Base-by-base conservation (phyloP, 2,113 vertebrate species). In the Salvelinus alpinus region DNA sequence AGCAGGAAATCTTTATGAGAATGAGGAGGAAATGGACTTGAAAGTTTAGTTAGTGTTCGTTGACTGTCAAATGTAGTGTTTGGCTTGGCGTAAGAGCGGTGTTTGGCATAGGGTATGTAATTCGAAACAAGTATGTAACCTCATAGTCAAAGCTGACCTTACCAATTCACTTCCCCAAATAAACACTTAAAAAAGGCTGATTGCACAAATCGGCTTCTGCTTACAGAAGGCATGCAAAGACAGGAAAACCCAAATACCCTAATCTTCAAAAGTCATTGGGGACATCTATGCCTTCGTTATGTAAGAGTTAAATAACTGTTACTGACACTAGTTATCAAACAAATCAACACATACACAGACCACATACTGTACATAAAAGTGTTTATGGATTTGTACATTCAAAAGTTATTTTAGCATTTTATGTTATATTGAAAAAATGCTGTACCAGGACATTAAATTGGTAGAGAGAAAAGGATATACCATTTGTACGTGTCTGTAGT, bases 11-110 rank as follows among this genome's bases (percentile, higher is more conserved):
- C 82, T 80, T 83, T 85, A 86, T 57, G 78, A 80, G 80, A 76
- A 77, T 51, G 77, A 80, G 71, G 64, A 86, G 85, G 84, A 86
- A 87, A 89, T 73, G 54, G 82, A 82, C 78, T 67, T 85, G 84
- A 75, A 87, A 82, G 89, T 87, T 65, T 69, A 88, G 84, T 84
- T 80, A 70, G 84, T 82, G 67, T 82, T 85, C 77, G 77, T 73
- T 48, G 71, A 88, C 81, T 82, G 81, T 86, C 84, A 78, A 74
- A 27, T 82, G 80, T 81, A 78, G 77, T 90, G 87, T 90, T 90
- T 90, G 80, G 78, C 74, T 88, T 92, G 90, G 88, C 85, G 77
- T 79, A 62, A 73, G 80, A 71, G 77, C 66, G 24, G 72, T 84
- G 79, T 85, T 86, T 81, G 80, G 85, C 81, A 80, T 84, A 79